Evolutionary conservation across 2,113 vertebrate species (phyloP).

Genomic region (Fulica atra): DNA sequence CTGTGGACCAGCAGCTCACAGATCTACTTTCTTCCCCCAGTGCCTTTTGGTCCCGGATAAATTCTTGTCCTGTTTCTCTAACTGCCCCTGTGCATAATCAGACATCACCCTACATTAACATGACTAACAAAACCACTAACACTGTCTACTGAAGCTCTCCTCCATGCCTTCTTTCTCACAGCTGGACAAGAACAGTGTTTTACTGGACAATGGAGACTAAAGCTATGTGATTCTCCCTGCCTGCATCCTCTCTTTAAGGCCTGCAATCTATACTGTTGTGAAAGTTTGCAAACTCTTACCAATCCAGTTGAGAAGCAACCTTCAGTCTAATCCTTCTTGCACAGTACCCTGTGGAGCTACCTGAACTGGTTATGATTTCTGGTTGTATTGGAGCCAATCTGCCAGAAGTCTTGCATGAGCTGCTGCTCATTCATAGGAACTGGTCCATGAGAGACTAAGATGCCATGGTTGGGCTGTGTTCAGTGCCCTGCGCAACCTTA

Average conservation of each 20-base stretch:
- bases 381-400: background rate
- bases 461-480: background rate
- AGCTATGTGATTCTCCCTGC: background rate
- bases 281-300: background rate
- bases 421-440: background rate
- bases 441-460: fast-evolving
- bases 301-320: background rate
- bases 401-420: background rate
- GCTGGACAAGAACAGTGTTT: background rate
- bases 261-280: background rate
- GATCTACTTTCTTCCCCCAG: background rate
- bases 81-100: background rate
- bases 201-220: background rate
- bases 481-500: fast-evolving
- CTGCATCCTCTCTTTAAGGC: fast-evolving
- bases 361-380: background rate
- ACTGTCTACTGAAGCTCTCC: background rate
- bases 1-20: background rate
- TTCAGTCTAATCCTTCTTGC: background rate
- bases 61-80: background rate
- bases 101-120: background rate
- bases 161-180: background rate
- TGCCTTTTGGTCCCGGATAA: background rate
- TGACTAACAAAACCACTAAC: background rate
- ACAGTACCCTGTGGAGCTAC: fast-evolving